Evolutionary conservation across 2,888 invertebrate species (phyloP), one percentile per base, ranked within the genome.

Genomic region (Dynastes hyllus): DNA sequence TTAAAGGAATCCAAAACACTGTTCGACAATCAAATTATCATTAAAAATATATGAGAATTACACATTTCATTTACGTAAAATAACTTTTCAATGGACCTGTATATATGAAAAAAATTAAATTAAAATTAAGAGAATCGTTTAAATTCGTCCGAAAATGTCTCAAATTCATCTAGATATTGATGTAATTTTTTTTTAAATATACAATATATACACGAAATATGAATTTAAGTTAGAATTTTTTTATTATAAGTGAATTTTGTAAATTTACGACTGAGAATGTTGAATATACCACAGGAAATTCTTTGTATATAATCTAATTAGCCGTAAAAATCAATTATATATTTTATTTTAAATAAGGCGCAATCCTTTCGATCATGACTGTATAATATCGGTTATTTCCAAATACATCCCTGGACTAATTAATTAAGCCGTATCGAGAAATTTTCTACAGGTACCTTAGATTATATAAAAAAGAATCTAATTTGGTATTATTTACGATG

Each of bases 21-120:
- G 50, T 51, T 58, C 16, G 55, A 58, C 55, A 58, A 58, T 58
- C 55, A 58, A 53, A 53, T 1, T 53, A 53, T 58, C 8, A 27
- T 53, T n/a, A 55, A 37, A 16, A 58, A 9, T 8, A 8, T 9
- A 9, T 8, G 2, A 70, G 32, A 6, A 67, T 32, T 32, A 32
- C 53, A 29, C 2, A 50, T 5, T 70, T 53, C n/a, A 37, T 50
- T 50, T 16, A 50, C 27, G 27, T 4, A 5, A 53, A n/a, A 0
- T 55, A n/a, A 27, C 6, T 63, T 75, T 75, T 29, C n/a, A 40
- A 75, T 45, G 63, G 45, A 22, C 40, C 55, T 73, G 61, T 73
- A 73, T 61, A 73, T 73, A 73, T 8, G 37, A 40, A 67, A 16
- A 58, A 55, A 55, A 22, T 22, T 22, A 22, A 22, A 9, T 51